These are phyloP conservation scores for Columba livia DNA, from an alignment of 2,113 vertebrate species.

Conservation along the genomic window DNA sequence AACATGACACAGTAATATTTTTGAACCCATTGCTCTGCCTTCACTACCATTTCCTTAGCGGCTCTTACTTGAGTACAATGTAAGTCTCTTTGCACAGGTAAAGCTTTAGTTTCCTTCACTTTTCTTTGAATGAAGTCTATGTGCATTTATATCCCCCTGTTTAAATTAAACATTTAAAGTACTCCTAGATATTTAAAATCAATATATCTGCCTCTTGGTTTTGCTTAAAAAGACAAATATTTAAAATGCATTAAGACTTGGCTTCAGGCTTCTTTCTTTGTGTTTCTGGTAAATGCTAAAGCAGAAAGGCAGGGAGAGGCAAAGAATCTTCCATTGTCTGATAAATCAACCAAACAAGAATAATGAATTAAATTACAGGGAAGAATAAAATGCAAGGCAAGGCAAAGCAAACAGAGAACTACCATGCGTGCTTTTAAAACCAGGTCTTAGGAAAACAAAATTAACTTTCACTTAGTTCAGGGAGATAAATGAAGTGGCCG, in stretches of 20 bases:
- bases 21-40: not conserved
- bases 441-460: constrained; percentile 53
- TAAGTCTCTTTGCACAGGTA: not conserved
- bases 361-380: constrained; percentile 38
- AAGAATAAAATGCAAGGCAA: constrained; percentile 48
- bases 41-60: not conserved
- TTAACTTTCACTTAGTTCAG: constrained; percentile 39
- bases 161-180: constrained; percentile 30
- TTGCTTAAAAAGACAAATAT: constrained; percentile 59
- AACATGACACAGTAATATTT: not conserved
- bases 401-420: constrained; percentile 50
- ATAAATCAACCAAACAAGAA: constrained; percentile 42
- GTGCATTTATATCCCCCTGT: not conserved
- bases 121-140: not conserved
- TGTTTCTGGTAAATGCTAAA: constrained; percentile 41
- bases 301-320: not conserved
- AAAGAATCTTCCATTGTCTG: constrained; percentile 46
- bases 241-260: constrained; percentile 55
- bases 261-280: constrained; percentile 41
- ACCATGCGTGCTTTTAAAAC: constrained; percentile 22
- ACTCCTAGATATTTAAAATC: constrained; percentile 27
- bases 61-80: not conserved
- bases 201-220: constrained; percentile 23
- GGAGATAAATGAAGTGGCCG: not conserved
- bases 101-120: not conserved